Evolutionary conservation across 1,140 invertebrate genomes (phyloP), one percentile per base, ranked within the genome.

Genomic region (Araneus ventricosus): DNA sequence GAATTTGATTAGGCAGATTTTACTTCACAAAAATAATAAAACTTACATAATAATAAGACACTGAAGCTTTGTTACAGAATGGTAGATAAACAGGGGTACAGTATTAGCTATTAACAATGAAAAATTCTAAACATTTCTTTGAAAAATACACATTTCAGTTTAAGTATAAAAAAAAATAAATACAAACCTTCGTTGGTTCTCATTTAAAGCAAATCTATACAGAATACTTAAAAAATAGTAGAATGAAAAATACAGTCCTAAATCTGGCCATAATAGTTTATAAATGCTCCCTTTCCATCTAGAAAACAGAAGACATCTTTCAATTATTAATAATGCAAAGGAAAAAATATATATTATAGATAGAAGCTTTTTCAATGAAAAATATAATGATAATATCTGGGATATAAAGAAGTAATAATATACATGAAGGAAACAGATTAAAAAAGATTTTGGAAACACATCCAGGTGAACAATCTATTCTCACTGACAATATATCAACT

Each of bases 281-380:
- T 97, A 97, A 94, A 97, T 96, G 94, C 97, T 97, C 17, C 97
- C 97, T 94, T 96, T 96, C 97, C 97, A 97, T 95, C 97, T 97
- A 95, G 93, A 96, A 96, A 94, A 94, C 59, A 94, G 80, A 10
- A 59, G 1, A 45, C 34, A 75, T n/a, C 79, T 52, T 79, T 24
- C 0, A 2, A 52, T 8, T 45, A 14, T 52, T 52, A 52, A 52
- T 8, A 52, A 52, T 52, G 17, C 45, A 52, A 52, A 52, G 17
- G 17, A 52, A 52, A 41, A 6, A 52, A 52, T 14, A 52, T 52
- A 52, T 14, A 52, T 14, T 52, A 52, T 17, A 14, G 17, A 1
- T 52, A 52, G 17, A 52, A 17, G n/a, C n/a, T n/a, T 52, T 52
- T 52, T 17, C 10, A 52, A 52, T n/a, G n/a, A n/a, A n/a, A n/a